Evolutionary conservation across 1,140 invertebrate genomes (phyloP).

Genomic region (Drosophila bocki): DNA sequence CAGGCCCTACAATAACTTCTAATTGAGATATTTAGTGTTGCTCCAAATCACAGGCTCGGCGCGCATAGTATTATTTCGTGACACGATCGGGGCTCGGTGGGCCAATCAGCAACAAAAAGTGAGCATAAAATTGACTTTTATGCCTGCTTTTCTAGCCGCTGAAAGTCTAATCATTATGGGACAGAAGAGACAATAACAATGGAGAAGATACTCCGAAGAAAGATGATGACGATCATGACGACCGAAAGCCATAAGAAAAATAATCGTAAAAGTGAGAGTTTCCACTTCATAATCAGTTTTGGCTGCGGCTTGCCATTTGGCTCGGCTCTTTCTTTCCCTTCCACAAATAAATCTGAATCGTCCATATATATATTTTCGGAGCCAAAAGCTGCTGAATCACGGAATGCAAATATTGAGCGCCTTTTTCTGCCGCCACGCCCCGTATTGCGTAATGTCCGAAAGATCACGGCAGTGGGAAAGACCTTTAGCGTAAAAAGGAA

Average conservation of each 20-base stretch:
- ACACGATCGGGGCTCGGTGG: conserved; percentile 49
- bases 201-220: conserved; percentile 18
- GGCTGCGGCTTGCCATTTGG: conserved; percentile 40
- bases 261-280: conserved; percentile 84
- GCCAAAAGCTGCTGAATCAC: conserved; percentile 26
- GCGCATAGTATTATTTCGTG: conserved; percentile 51
- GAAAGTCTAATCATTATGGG: conserved; percentile 80
- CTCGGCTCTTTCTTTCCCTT: conserved; percentile 41
- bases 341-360: conserved; percentile 1
- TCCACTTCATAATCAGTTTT: conserved; percentile 76
- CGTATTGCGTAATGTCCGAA: conserved; percentile 64
- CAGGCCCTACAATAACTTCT: conserved; percentile 65
- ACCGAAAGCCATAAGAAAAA: conserved; percentile 80
- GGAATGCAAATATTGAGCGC: conserved; percentile 64
- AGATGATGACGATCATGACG: conserved; percentile 51
- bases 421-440: conserved; percentile 52
- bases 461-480: conserved; percentile 24
- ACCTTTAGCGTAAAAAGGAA: conserved; percentile 29
- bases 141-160: conserved; percentile 67
- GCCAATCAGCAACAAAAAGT: conserved; percentile 77
- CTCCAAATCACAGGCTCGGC: conserved; percentile 67
- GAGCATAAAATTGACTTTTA: conserved; percentile 82
- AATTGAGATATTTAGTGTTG: conserved; percentile 83
- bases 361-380: not conserved
- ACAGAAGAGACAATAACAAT: conserved; percentile 68